These are phyloP conservation scores for Drosophila saltans DNA, from an alignment of 1,140 invertebrate species.

Conservation along the genomic window DNA sequence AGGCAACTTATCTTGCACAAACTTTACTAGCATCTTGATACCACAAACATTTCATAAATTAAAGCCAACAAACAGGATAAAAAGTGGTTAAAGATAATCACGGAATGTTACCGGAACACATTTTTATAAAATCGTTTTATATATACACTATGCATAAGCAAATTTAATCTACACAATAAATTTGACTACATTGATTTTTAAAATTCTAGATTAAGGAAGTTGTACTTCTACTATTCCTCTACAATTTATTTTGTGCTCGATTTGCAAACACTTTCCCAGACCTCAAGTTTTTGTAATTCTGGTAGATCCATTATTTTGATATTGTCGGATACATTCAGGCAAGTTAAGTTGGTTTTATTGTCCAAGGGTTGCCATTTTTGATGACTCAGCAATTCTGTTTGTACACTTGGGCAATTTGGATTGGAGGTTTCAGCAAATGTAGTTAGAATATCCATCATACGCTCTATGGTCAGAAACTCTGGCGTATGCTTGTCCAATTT, in stretches of 20 bases:
- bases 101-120: neutral
- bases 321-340: slow-evolving; percentile 82
- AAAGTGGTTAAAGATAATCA: neutral
- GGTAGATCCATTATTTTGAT: slow-evolving; percentile 78
- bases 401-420: slow-evolving; percentile 63
- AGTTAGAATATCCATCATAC: slow-evolving; percentile 83
- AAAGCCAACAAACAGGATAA: too few relatives aligned
- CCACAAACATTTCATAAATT: too few relatives aligned
- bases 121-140: neutral
- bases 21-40: slow-evolving; percentile 3
- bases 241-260: neutral
- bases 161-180: neutral
- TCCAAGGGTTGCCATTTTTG: slow-evolving; percentile 63
- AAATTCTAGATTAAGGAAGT: neutral
- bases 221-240: neutral
- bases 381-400: slow-evolving; percentile 22
- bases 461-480: slow-evolving; percentile 81
- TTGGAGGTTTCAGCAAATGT: slow-evolving; percentile 81
- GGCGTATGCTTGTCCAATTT: slow-evolving; percentile 75
- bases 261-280: slow-evolving; percentile 63
- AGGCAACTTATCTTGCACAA: neutral
- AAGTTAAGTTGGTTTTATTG: slow-evolving; percentile 56
- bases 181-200: slow-evolving; percentile 1
- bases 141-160: too few relatives aligned
- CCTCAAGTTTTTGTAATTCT: slow-evolving; percentile 58